These are phyloP conservation scores for Castor canadensis DNA, from an alignment of 2,113 vertebrate genomes.

Conservation along the genomic window DNA sequence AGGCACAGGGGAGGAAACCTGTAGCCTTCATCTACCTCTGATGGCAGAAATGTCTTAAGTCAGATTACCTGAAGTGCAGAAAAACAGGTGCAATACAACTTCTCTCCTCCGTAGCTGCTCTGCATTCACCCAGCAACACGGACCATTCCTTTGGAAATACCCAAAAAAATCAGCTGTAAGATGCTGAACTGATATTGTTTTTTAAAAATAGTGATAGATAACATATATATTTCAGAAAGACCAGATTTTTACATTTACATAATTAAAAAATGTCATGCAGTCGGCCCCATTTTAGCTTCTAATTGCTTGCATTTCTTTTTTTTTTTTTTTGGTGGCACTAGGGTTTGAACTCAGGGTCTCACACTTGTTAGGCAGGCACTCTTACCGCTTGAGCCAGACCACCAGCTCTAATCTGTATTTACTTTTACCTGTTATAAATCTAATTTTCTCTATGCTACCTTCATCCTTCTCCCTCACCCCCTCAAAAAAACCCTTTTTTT, in stretches of 20 bases:
- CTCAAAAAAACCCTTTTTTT: not conserved
- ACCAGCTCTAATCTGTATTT: not conserved
- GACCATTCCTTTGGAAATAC: not conserved
- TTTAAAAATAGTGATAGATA: too few relatives aligned
- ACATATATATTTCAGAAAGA: not conserved
- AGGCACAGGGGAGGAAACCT: not conserved
- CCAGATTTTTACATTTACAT: not conserved
- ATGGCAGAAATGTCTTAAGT: not conserved
- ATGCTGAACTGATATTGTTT: not conserved
- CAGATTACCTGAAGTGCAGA: not conserved
- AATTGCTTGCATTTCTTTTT: not conserved
- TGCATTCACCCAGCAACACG: not conserved
- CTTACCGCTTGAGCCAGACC: too few relatives aligned
- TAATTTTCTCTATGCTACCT: not conserved
- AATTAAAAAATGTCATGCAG: not conserved
- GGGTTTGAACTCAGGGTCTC: too few relatives aligned
- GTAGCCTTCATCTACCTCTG: not conserved
- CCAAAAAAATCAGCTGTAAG: not conserved
- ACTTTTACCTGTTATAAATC: not conserved
- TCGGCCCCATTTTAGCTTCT: constrained; percentile 18
- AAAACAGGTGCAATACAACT: not conserved
- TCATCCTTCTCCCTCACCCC: not conserved
- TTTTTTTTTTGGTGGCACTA: too few relatives aligned
- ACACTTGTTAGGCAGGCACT: too few relatives aligned
- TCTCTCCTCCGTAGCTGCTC: not conserved